Evolutionary conservation across 37 sponge, comb jelly and placozoan species (phyloP).

Genomic region (Theonella swinhoei): DNA sequence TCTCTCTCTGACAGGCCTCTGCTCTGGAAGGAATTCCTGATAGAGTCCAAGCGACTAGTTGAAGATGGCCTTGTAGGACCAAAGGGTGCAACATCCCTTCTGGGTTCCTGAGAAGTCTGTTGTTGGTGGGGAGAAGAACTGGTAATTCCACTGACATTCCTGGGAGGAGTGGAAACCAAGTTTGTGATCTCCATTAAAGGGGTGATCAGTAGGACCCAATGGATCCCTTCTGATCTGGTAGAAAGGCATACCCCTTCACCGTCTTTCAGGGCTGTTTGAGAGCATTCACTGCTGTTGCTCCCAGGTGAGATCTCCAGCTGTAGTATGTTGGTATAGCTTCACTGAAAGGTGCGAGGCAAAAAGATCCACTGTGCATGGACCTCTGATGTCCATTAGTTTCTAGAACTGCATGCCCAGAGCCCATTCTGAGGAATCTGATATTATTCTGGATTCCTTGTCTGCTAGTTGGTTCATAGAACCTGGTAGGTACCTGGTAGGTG

Average conservation of each 20-base stretch:
- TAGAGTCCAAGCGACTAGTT: constrained; percentile 30
- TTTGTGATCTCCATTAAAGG: constrained; percentile 10
- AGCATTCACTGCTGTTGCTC: not conserved
- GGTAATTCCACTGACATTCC: not conserved
- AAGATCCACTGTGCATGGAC: too few species aligned
- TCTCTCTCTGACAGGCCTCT: constrained; percentile 1
- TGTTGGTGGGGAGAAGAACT: not conserved
- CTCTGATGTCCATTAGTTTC: constrained; percentile 1
- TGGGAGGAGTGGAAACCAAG: constrained; percentile 30
- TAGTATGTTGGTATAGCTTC: constrained; percentile 19
- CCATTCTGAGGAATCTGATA: constrained; percentile 7
- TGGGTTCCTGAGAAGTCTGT: not conserved
- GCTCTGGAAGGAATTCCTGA: constrained; percentile 19
- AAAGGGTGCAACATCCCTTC: too few species aligned
- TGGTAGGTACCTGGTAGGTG: too few species aligned
- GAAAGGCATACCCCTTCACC: constrained; percentile 20
- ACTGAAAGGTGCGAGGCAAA: constrained; percentile 8
- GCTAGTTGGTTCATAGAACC: constrained; percentile 15
- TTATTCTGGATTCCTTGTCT: constrained; percentile 21
- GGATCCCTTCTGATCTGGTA: not conserved
- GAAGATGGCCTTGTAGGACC: constrained; percentile 6
- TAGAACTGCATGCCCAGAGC: not conserved
- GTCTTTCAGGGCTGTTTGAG: constrained; percentile 3
- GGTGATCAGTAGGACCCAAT: not conserved
- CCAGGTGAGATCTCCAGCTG: constrained; percentile 11